phyloP scores from a whole-genome alignment of 2,888 invertebrate genomes.

The Merodon equestris region DNA sequence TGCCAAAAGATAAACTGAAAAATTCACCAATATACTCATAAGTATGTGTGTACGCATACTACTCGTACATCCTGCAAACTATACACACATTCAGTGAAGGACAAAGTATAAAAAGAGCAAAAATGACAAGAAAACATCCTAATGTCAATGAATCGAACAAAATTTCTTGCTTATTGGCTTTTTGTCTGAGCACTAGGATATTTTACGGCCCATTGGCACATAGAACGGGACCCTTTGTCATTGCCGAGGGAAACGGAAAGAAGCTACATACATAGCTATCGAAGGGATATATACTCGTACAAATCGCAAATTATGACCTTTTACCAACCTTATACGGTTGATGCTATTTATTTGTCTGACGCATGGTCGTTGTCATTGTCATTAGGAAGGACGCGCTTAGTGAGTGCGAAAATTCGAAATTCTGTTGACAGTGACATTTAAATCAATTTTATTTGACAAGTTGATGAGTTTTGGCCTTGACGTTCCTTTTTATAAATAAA shows the following conservation, averaged over 20 bases:
- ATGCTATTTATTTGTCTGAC: slow-evolving; percentile 51
- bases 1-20: slow-evolving; percentile 30
- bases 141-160: slow-evolving; percentile 57
- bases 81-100: no score
- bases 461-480: not conserved
- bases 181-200: slow-evolving; percentile 58
- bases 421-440: slow-evolving; percentile 51
- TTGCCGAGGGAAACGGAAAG: not conserved
- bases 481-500: no score
- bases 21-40: not conserved
- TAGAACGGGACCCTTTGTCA: not conserved
- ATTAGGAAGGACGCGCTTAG: slow-evolving; percentile 37
- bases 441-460: slow-evolving; percentile 39
- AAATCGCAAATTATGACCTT: slow-evolving; percentile 47
- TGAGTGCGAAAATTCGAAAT: slow-evolving; percentile 44
- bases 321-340: not conserved
- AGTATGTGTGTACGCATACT: no score
- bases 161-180: slow-evolving; percentile 59
- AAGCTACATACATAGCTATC: not conserved
- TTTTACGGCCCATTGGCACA: slow-evolving; percentile 56
- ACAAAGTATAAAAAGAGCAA: not conserved
- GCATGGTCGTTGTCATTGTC: slow-evolving; percentile 2
- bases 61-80: no score
- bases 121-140: slow-evolving; percentile 8
- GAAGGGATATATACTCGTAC: slow-evolving; percentile 27